A percentile compares a stretch with the other conserved stretches of the same genome.
These are phyloP conservation scores for Cosmopolites sordidus DNA, from an alignment of 2,888 invertebrate genomes.

Conservation along the genomic window DNA sequence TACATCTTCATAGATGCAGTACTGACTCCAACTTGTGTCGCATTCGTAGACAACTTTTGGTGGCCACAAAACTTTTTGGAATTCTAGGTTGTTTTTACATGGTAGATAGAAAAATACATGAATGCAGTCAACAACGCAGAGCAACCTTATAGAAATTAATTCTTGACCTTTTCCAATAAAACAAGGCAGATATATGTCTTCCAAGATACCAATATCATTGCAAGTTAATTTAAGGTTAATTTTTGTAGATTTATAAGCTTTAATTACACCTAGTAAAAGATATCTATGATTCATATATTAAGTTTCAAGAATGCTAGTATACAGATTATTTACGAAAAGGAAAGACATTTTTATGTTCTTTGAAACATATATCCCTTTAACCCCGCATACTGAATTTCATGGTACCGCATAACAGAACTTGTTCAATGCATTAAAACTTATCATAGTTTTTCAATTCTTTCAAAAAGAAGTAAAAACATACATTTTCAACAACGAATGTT, in stretches of 20 bases:
- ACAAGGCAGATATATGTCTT: conserved; percentile 44
- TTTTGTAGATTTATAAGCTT: conserved; percentile 29
- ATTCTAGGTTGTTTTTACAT: conserved; percentile 22
- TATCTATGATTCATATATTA: too few species aligned
- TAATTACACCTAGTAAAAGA: conserved; percentile 29
- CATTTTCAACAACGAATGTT: too few species aligned
- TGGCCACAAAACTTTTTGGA: conserved; percentile 35
- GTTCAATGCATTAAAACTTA: too few species aligned
- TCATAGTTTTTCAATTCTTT: too few species aligned
- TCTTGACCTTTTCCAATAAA: conserved; percentile 38
- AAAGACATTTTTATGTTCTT: not conserved
- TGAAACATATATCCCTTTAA: not conserved
- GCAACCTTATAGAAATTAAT: conserved; percentile 39
- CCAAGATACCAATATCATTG: conserved; percentile 41
- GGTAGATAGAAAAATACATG: conserved; percentile 44
- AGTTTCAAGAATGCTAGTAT: too few species aligned
- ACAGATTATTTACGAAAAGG: not conserved
- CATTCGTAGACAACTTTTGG: conserved; percentile 34
- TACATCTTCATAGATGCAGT: conserved; percentile 28
- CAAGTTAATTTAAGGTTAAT: conserved; percentile 39
- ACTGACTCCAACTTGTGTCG: conserved; percentile 24
- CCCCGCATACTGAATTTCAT: too few species aligned
- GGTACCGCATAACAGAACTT: too few species aligned
- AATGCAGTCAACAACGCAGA: conserved; percentile 43
- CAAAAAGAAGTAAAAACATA: too few species aligned